phyloP scores from a whole-genome alignment of 2,113 vertebrate genomes.

The Eptesicus fuscus region DNA sequence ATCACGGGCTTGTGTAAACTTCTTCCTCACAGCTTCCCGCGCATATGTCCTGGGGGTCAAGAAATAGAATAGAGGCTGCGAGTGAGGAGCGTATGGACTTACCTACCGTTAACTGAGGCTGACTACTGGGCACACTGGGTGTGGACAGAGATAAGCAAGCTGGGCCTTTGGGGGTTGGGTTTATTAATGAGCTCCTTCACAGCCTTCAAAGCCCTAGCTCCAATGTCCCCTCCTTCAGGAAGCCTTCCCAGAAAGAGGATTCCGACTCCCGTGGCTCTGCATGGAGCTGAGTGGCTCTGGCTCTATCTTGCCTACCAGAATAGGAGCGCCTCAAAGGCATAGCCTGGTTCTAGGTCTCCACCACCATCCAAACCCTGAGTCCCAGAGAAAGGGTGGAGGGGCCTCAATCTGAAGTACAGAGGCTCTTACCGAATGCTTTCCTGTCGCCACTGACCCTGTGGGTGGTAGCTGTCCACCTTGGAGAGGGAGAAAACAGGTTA shows the following conservation, averaged over 20 bases:
- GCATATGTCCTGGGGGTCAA: constrained; percentile 81
- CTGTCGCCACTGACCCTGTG: neutral
- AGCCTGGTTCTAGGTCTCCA: neutral
- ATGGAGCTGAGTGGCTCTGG: neutral
- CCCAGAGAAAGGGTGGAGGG: constrained; percentile 9
- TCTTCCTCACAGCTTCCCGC: constrained; percentile 85
- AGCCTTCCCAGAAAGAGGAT: neutral
- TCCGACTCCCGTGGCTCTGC: neutral
- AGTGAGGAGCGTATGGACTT: no score
- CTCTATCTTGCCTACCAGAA: neutral
- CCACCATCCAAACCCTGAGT: neutral
- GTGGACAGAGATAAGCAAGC: neutral
- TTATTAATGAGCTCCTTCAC: neutral
- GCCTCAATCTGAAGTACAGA: constrained; percentile 46
- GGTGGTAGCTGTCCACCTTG: constrained; percentile 2
- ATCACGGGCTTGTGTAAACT: constrained; percentile 88
- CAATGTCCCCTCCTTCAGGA: neutral
- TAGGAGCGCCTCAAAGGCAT: neutral
- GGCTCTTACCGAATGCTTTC: constrained; percentile 71
- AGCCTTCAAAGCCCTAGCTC: neutral
- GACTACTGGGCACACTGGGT: accelerated
- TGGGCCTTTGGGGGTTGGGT: no score
- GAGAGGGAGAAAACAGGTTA: neutral
- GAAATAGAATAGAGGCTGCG: accelerated
- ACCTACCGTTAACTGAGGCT: neutral